Base-by-base conservation (phyloP, 1,140 invertebrate species). In the Diorhabda elongata region DNA sequence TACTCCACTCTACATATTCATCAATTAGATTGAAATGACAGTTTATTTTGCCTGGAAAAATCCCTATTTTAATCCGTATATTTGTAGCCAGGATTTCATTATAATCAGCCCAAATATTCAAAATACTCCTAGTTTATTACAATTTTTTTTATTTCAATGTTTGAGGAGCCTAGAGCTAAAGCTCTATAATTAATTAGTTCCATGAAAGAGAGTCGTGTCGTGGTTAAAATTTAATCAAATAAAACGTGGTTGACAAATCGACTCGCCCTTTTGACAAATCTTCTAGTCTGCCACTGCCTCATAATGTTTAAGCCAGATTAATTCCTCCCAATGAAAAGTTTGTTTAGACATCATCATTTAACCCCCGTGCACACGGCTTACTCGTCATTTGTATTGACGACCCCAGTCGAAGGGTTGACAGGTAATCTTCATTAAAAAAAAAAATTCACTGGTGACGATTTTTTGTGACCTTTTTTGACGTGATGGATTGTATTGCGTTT, bases 201-300 rank as follows among this genome's bases (percentile, higher is more conserved):
- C 47, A 52, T 52, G 47, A 52, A 52, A 52, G 47, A 52, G 47
- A 52, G 47, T 52, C 2, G n/a, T 52, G 47, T n/a, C 47, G 47
- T n/a, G 47, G 47, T 3, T 52, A 52, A 52, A 52, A 52, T 52
- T 52, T 52, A 52, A 52, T 52, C 47, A 52, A 52, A 52, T 52
- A 52, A 52, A 62, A 62, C 61, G 42, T 62, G 42, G 8, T n/a
- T 62, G 61, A 62, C 44, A 62, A 62, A 62, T 62, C 44, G 61
- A 42, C 43, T 42, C 5, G 3, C 61, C 61, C 42, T n/a, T 44
- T n/a, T 62, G 42, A 62, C 43, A 47, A 62, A 62, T 62, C 44
- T 59, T 5, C 44, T 44, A n/a, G 42, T 44, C 61, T 62, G 9
- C 61, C 61, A 62, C 61, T 62, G 61, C 44, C 61, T 62, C 61